Base-by-base conservation (phyloP, 2,888 invertebrate species). In the Drosophila mayaguana region DNA sequence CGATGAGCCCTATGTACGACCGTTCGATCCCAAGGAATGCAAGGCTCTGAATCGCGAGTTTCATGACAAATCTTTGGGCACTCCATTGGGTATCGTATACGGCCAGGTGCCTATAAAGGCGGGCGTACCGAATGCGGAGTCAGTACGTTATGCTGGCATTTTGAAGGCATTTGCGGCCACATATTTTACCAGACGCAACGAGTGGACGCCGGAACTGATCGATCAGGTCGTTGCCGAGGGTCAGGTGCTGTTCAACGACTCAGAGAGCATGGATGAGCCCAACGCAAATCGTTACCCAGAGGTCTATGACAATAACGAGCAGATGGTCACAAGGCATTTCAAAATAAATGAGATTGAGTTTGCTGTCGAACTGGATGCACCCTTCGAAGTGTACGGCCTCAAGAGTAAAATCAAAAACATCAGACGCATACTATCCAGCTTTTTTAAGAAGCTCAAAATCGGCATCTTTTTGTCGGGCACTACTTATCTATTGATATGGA, bases 401-500 rank as follows among this genome's bases (percentile, higher is more conserved):
- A 40, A 20, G 0, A 81, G 60, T 20, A 43, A 12, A 0, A 63
- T 89, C 0, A 48, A 22, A 0, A 64, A 73, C n/a, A 45, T 89
- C 6, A 72, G 84, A 0, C 79, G 88, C n/a, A 38, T 81, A 9
- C 8, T 84, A 1, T 64, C 62, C 5, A 78, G 68, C 7, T 93
- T 90, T 36, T 90, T 92, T 22, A 83, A 77, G 8, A 68, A 82
- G 2, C 63, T 66, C 16, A 88, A 88, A 34, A 83, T 86, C 55
- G 86, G 83, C 1, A 46, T 93, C 0, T 65, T 92, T 22, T 84
- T 71, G 25, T 72, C 91, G 0, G 78, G 72, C 0, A 59, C 71
- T n/a, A 83, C 80, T 66, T 92, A 92, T 75, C 50, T 83, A n/a
- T 55, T 93, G 22, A 78, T 92, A 5, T 93, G 93, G 92, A 89